Percentiles rank a stretch among this genome's conserved stretches.
Evolutionary conservation across 2,797 vertebrate species (phyloP).

Genomic region (Potorous gilbertii): DNA sequence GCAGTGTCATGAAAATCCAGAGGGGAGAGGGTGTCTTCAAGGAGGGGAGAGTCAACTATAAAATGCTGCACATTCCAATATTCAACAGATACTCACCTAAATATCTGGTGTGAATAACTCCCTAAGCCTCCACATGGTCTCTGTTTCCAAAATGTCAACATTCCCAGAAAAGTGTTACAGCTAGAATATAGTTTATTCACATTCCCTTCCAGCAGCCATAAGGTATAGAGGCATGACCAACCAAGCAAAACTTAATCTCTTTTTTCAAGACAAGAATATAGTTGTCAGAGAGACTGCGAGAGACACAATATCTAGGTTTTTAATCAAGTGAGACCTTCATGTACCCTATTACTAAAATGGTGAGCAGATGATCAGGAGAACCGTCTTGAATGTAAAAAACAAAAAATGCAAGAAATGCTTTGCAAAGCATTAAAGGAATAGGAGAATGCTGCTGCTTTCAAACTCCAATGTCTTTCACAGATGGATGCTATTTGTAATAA

Average conservation of each 20-base stretch:
- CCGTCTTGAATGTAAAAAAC: conserved; percentile 27
- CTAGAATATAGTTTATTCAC: conserved; percentile 36
- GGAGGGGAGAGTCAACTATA: neutral
- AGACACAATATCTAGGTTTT: conserved; percentile 29
- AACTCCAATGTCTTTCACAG: conserved; percentile 29
- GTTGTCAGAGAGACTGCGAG: conserved; percentile 16
- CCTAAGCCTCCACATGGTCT: conserved; percentile 8
- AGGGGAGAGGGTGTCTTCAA: neutral
- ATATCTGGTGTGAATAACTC: conserved; percentile 38
- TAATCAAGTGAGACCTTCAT: conserved; percentile 47
- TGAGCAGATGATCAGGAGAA: conserved; percentile 33
- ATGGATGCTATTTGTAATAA: conserved; percentile 31
- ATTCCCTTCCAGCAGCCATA: conserved; percentile 11
- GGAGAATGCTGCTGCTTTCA: neutral
- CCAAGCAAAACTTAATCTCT: conserved; percentile 43
- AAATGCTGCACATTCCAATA: neutral
- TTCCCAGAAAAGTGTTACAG: conserved; percentile 52
- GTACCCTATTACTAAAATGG: conserved; percentile 13
- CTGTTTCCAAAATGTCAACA: conserved; percentile 44
- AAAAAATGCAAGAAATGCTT: neutral
- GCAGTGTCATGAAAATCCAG: neutral
- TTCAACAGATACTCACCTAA: conserved; percentile 30
- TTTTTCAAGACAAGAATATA: conserved; percentile 15
- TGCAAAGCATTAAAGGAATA: conserved; percentile 5
- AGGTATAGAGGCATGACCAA: conserved; percentile 36